Evolutionary conservation across 2,113 vertebrate species (phyloP), one percentile per base, ranked within the genome.

Genomic region (Trichomycterus rosablanca): DNA sequence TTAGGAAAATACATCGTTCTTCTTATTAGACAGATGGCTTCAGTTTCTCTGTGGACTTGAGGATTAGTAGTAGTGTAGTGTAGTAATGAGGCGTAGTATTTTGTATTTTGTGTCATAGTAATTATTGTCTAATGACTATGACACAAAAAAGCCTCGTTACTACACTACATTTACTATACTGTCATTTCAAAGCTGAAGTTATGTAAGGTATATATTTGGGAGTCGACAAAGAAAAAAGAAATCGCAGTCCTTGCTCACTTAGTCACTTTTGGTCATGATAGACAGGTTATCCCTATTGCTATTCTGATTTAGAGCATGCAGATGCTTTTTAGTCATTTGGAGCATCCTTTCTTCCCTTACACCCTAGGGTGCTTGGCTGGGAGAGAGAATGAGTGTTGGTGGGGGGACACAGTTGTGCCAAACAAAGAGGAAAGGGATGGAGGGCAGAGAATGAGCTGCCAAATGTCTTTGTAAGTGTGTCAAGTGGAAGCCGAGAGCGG

Each of bases 391-490:
- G 60, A 62, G 66, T 75, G 78, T 80, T 82, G 18, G 4, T 37
- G 61, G 65, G 63, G 50, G 44, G 78, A 76, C 73, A 55, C 32
- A 49, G 72, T 77, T 80, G 76, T n/a, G 37, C 75, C 78, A 79
- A 81, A 84, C 77, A 82, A 80, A 84, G 71, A 67, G 70, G 74
- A 39, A 78, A 73, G 71, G 76, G 73, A 70, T 73, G 74, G 62
- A 56, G 68, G 68, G 63, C 52, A 22, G 62, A 62, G 71, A 45
- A 77, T 67, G 76, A 74, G 74, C 45, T n/a, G 20, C 45, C 69
- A 68, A 44, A 66, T 63, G 72, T 78, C 80, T 84, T 83, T 83
- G 77, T 86, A 69, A 67, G 16, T 12, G 75, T 79, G 81, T 82
- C 78, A 81, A 78, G 75, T 77, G 76, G 76, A 67, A 75, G 74